phyloP scores from a whole-genome alignment of 2,113 vertebrate genomes.

The Pagrus major region DNA sequence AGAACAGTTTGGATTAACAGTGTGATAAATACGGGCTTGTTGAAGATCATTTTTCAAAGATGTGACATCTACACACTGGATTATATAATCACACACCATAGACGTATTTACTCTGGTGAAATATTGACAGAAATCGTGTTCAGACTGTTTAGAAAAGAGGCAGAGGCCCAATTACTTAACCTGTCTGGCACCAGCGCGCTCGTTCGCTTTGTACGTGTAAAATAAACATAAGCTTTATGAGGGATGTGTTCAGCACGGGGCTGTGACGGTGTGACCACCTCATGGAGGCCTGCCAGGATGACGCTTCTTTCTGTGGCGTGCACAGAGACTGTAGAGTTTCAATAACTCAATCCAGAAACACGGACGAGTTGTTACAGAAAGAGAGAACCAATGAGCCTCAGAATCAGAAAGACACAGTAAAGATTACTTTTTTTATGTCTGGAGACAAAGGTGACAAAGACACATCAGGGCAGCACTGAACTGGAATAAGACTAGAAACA shows the following conservation, averaged over 20 bases:
- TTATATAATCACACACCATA: not conserved
- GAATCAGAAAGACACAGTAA: not conserved
- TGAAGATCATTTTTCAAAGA: not conserved
- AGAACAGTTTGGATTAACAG: not conserved
- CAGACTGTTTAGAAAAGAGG: conserved; percentile 3
- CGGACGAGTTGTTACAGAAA: not conserved
- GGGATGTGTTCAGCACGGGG: not conserved
- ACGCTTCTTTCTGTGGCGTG: not conserved
- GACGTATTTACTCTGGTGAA: not conserved
- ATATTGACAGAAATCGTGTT: conserved; percentile 8
- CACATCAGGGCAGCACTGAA: too few species aligned
- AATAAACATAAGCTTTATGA: conserved; percentile 12
- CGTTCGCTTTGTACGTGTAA: not conserved
- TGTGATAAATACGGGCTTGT: not conserved
- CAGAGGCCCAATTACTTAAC: not conserved
- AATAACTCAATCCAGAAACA: not conserved
- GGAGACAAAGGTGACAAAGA: not conserved
- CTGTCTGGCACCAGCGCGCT: not conserved
- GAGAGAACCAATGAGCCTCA: not conserved
- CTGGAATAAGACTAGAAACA: not conserved
- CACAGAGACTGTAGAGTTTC: not conserved
- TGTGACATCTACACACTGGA: not conserved
- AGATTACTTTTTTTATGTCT: not conserved
- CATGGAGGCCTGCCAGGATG: not conserved
- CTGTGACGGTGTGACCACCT: not conserved